A percentile compares a stretch with the other conserved stretches of the same genome.
These are phyloP conservation scores for Nothobranchius kuhntae DNA, from an alignment of 2,113 vertebrate genomes.

Conservation along the genomic window DNA sequence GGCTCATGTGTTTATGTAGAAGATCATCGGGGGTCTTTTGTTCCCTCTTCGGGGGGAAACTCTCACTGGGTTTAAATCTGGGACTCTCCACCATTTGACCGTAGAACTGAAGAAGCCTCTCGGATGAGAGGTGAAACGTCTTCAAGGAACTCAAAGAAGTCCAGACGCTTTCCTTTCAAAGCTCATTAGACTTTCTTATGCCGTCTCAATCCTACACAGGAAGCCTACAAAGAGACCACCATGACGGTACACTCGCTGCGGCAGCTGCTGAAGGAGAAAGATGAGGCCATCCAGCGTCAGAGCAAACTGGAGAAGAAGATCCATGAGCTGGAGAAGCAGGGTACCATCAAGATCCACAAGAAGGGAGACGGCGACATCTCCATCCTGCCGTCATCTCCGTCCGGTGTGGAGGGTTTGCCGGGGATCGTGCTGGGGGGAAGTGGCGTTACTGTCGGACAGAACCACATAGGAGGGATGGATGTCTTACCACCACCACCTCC, in stretches of 20 bases:
- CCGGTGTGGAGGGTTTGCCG: slow-evolving; percentile 17
- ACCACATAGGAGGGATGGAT: slow-evolving; percentile 28
- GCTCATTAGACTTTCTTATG: too few species aligned
- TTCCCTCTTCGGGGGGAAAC: too few species aligned
- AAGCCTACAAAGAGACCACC: slow-evolving; percentile 89
- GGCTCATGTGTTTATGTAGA: too few species aligned
- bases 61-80: too few species aligned
- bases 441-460: slow-evolving; percentile 21
- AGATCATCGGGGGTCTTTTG: too few species aligned
- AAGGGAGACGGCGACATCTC: slow-evolving; percentile 79
- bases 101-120: too few species aligned
- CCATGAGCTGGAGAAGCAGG: slow-evolving; percentile 79
- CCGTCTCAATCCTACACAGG: slow-evolving; percentile 64
- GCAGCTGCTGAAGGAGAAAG: slow-evolving; percentile 91
- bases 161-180: too few species aligned
- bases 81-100: too few species aligned
- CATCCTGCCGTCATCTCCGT: slow-evolving; percentile 59
- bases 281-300: slow-evolving; percentile 88
- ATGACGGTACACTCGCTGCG: slow-evolving; percentile 88
- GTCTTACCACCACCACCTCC: slow-evolving; percentile 78
- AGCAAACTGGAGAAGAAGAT: slow-evolving; percentile 84
- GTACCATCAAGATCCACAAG: slow-evolving; percentile 81
- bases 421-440: slow-evolving; percentile 38
- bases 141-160: too few species aligned
- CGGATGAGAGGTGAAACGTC: too few species aligned